Percentiles rank a stretch among this genome's conserved stretches.
Evolutionary conservation across 2,113 vertebrate genomes (phyloP).

Genomic region (Dascyllus trimaculatus): DNA sequence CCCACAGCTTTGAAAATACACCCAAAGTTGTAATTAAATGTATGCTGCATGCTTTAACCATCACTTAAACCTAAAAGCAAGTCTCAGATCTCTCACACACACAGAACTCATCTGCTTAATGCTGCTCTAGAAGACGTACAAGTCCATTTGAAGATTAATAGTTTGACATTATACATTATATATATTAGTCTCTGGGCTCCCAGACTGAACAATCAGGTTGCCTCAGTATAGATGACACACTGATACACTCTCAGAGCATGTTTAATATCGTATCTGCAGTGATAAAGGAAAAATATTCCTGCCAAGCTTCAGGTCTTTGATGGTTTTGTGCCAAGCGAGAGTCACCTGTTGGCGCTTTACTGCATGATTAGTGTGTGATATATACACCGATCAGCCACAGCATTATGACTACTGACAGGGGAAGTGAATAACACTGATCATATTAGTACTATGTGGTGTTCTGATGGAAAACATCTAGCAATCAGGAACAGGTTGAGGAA

Average conservation of each 20-base stretch:
- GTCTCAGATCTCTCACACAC: neutral
- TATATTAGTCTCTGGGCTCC: neutral
- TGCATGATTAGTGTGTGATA: neutral
- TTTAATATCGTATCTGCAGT: neutral
- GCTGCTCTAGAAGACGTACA: constrained; percentile 8
- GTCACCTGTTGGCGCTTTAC: neutral
- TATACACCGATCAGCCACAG: no score
- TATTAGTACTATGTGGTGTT: no score
- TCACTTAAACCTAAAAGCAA: no score
- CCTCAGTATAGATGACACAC: neutral
- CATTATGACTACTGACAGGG: no score
- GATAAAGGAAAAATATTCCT: neutral
- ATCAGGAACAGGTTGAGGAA: no score
- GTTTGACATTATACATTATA: constrained; percentile 1
- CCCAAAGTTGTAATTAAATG: no score
- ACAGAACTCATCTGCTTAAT: neutral
- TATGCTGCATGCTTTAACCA: no score
- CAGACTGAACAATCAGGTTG: constrained; percentile 21
- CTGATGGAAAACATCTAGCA: no score
- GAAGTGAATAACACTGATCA: no score
- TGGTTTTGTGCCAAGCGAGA: neutral
- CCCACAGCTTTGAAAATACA: no score
- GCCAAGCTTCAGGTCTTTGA: neutral
- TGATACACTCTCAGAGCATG: neutral
- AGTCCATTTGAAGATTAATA: constrained; percentile 41